Conservation (phyloP, 2,113 vertebrate species). For the Rynchops niger region DNA sequence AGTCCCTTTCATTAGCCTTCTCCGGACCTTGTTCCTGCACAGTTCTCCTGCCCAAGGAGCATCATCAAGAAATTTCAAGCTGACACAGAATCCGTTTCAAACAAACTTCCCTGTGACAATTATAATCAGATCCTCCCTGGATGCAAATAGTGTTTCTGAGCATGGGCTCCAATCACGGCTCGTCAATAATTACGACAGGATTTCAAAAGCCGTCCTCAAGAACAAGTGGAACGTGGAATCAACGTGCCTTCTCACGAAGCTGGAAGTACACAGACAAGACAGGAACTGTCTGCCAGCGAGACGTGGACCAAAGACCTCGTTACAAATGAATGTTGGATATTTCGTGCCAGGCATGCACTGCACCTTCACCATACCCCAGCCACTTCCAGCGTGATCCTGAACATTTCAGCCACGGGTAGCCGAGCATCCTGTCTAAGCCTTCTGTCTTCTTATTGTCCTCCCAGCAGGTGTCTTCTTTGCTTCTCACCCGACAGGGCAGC, state of each 20-base stretch:
- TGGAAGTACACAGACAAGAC: neutral
- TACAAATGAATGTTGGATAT: neutral
- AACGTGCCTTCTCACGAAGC: neutral
- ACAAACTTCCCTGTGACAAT: constrained; percentile 3
- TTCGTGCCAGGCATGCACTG: neutral
- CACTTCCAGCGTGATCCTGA: neutral
- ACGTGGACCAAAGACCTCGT: neutral
- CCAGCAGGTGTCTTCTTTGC: neutral
- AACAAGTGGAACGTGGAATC: neutral
- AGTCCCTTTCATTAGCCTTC: neutral
- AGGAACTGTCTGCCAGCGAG: neutral
- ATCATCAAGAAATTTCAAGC: neutral
- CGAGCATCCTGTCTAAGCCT: neutral
- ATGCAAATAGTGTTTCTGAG: neutral
- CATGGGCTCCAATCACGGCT: neutral
- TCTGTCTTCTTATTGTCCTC: neutral
- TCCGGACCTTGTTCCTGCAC: neutral
- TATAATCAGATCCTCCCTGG: constrained; percentile 21
- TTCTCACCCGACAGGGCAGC: neutral
- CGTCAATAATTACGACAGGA: neutral
- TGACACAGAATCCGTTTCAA: neutral
- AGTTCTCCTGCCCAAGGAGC: neutral
- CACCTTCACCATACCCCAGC: neutral
- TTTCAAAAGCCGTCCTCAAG: neutral
- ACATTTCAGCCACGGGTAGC: neutral